These are phyloP conservation scores for Phylloscopus whistleri DNA, from an alignment of 2,113 vertebrate species.

Conservation along the genomic window DNA sequence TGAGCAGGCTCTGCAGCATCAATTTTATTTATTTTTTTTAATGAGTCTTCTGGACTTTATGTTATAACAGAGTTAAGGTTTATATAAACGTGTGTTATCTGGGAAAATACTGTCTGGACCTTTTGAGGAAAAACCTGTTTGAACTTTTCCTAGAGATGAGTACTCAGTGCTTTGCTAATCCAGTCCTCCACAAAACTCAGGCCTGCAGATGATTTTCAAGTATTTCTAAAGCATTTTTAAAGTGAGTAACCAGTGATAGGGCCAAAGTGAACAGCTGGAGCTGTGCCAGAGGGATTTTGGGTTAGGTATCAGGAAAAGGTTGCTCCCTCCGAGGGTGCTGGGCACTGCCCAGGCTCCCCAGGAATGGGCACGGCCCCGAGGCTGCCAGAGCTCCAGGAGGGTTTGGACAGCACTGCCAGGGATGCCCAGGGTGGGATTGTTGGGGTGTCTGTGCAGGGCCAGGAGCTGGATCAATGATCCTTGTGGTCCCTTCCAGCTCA, in stretches of 20 bases:
- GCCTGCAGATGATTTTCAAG: not conserved
- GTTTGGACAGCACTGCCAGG: rapidly evolving
- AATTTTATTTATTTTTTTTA: too few relatives aligned
- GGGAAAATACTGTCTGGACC: not conserved
- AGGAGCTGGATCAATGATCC: not conserved
- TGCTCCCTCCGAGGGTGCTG: not conserved
- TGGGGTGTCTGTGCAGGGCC: not conserved
- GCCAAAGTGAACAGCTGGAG: not conserved
- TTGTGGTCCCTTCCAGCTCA: not conserved
- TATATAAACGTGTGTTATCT: not conserved
- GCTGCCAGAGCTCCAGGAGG: not conserved
- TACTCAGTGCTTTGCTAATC: not conserved
- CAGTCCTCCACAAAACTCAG: not conserved
- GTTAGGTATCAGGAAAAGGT: not conserved
- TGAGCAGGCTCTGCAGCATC: not conserved
- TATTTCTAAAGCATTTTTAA: not conserved
- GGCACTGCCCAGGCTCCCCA: not conserved
- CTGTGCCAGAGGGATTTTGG: not conserved
- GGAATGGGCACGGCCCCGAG: rapidly evolving
- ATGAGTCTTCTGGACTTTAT: not conserved
- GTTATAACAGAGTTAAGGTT: not conserved
- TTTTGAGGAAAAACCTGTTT: not conserved
- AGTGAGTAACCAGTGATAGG: not conserved
- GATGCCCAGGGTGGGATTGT: not conserved
- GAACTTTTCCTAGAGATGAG: not conserved